Base-by-base conservation (phyloP, 2,797 vertebrate genomes). In the Percopsis omiscomaycus region DNA sequence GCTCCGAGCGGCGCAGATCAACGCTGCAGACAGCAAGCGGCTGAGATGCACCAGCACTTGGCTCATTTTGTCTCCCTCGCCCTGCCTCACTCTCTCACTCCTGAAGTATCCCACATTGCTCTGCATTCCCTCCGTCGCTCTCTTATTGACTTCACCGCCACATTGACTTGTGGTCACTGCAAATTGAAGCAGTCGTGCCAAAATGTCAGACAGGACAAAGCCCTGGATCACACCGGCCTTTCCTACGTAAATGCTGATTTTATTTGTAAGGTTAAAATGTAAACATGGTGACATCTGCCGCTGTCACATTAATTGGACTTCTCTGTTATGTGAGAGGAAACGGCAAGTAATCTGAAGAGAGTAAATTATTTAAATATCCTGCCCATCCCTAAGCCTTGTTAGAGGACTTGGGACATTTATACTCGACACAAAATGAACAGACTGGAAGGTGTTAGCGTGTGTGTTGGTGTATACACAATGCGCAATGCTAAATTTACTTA, bases 281-380 rank as follows among this genome's bases (percentile, higher is more conserved):
- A 71, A 56, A 48, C 64, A 57, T 5, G 1, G 22, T 68, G 67
- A 79, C 68, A 75, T 60, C 66, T 68, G 59, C 54, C 67, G 46
- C 29, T 9, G 57, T 63, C 59, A 54, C 64, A 81, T 68, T 5
- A 78, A 64, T n/a, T 44, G 53, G 54, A 56, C 27, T 59, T 66
- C 59, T 69, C 57, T 61, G 55, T 47, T 51, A 71, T 63, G 71
- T 54, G 62, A 64, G 72, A 27, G 59, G 61, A 73, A 80, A 71
- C 29, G 55, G 76, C 81, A 89, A 86, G 86, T 78, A 86, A 84
- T 81, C 79, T 78, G 74, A 79, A 79, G 78, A 84, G 67, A 75
- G 78, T 85, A 73, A 87, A 90, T 86, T 75, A 89, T 91, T 88
- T 78, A 86, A 86, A 85, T 84, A 78, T 71, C 78, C 71, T 75